Conservation (phyloP, 2,797 vertebrate species). For the Streptopelia turtur region DNA sequence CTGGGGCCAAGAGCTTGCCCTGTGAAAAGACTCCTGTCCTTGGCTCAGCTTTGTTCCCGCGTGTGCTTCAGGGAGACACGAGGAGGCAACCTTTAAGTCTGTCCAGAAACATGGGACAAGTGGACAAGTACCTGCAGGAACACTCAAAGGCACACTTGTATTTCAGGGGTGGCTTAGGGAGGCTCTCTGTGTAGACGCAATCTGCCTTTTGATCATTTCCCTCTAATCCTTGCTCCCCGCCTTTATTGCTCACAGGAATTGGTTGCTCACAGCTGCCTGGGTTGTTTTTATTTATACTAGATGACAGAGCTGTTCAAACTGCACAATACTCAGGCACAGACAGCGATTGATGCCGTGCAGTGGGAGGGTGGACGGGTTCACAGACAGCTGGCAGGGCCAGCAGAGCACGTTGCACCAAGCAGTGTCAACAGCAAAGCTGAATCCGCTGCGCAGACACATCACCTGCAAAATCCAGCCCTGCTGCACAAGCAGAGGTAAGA, state of each 20-base stretch:
- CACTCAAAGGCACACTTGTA: not conserved
- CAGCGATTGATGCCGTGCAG: accelerated
- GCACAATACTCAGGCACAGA: accelerated
- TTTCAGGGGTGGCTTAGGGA: not conserved
- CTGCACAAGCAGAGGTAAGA: not conserved
- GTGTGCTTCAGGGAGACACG: not conserved
- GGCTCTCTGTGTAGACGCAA: not conserved
- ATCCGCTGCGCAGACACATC: not conserved
- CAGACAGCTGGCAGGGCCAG: accelerated
- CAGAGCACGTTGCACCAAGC: accelerated
- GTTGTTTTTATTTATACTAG: not conserved
- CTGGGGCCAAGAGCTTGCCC: not conserved
- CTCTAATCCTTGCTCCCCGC: not conserved
- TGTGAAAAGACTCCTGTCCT: not conserved
- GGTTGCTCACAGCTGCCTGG: not conserved
- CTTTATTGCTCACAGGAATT: not conserved
- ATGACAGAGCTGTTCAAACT: not conserved
- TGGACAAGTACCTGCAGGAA: not conserved
- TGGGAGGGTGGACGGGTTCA: not conserved
- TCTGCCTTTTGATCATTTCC: not conserved
- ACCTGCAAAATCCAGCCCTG: not conserved
- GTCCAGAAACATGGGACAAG: not conserved
- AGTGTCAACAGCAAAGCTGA: not conserved
- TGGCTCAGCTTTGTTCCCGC: not conserved
- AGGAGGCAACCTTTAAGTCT: not conserved